These are phyloP conservation scores for Scytalopus superciliaris DNA, from an alignment of 2,113 vertebrate genomes.

Conservation along the genomic window DNA sequence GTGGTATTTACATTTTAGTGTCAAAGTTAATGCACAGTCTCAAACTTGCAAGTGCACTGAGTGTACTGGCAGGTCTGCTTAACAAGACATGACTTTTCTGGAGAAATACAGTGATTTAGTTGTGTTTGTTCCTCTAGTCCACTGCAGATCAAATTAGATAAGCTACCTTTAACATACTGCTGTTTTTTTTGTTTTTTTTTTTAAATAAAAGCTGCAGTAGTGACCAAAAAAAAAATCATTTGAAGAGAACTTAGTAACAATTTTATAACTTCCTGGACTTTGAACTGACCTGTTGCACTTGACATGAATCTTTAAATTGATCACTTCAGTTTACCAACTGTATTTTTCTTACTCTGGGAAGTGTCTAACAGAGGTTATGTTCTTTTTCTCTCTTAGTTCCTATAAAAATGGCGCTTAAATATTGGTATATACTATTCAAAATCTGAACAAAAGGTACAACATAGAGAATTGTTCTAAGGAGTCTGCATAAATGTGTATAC, in stretches of 20 bases:
- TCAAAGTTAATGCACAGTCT: neutral
- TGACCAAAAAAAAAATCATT: neutral
- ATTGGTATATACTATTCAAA: neutral
- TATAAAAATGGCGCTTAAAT: neutral
- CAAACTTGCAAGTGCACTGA: neutral
- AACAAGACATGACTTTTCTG: neutral
- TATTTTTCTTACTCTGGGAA: neutral
- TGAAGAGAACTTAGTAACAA: neutral
- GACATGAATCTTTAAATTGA: neutral
- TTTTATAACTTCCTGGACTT: neutral
- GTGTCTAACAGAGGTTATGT: neutral
- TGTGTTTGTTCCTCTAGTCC: neutral
- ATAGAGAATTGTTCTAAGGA: neutral
- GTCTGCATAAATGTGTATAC: neutral
- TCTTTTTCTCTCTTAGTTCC: neutral
- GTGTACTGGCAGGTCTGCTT: neutral
- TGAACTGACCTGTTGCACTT: neutral
- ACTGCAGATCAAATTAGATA: neutral
- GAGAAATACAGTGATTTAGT: neutral
- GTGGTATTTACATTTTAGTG: neutral
- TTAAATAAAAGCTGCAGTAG: neutral
- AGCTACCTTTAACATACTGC: neutral
- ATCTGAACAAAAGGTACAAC: neutral
- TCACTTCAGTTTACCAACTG: neutral
- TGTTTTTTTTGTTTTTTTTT: rapidly evolving